Percentiles rank a stretch among this genome's conserved stretches.
Conservation (phyloP, 2,797 vertebrate species). For the Holocentrus rufus region DNA sequence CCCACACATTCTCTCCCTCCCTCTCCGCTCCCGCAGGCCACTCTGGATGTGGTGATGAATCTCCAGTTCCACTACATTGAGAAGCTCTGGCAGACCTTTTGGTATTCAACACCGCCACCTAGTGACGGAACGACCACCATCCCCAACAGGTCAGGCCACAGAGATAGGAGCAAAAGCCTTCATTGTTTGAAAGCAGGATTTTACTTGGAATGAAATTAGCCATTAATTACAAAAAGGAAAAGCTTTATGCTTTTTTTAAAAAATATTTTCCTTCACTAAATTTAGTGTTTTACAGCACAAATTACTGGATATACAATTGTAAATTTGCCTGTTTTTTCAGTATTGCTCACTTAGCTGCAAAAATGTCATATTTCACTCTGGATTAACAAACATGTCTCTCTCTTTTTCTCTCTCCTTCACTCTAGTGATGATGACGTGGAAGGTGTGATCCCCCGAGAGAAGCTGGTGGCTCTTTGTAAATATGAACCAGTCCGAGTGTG, state of each 20-base stretch:
- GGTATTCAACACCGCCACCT: conserved; percentile 90
- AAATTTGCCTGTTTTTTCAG: too few relatives aligned
- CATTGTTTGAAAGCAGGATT: not conserved
- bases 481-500: conserved; percentile 91
- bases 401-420: not conserved
- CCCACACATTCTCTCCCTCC: conserved; percentile 8
- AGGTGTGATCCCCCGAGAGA: conserved; percentile 87
- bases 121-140: conserved; percentile 84
- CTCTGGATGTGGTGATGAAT: conserved; percentile 95
- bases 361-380: too few relatives aligned
- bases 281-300: too few relatives aligned
- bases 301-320: too few relatives aligned
- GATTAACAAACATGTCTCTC: not conserved
- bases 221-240: too few relatives aligned
- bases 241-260: too few relatives aligned
- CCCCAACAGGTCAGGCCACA: conserved; percentile 83
- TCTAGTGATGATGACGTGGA: conserved; percentile 89
- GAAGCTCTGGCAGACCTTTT: conserved; percentile 98
- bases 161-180: not conserved
- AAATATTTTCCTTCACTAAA: too few relatives aligned
- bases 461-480: conserved; percentile 91
- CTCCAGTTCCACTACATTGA: conserved; percentile 98
- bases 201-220: too few relatives aligned
- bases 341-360: too few relatives aligned
- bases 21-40: conserved; percentile 83